Evolutionary conservation across 2,797 vertebrate genomes (phyloP).

Genomic region (Falco concolor): DNA sequence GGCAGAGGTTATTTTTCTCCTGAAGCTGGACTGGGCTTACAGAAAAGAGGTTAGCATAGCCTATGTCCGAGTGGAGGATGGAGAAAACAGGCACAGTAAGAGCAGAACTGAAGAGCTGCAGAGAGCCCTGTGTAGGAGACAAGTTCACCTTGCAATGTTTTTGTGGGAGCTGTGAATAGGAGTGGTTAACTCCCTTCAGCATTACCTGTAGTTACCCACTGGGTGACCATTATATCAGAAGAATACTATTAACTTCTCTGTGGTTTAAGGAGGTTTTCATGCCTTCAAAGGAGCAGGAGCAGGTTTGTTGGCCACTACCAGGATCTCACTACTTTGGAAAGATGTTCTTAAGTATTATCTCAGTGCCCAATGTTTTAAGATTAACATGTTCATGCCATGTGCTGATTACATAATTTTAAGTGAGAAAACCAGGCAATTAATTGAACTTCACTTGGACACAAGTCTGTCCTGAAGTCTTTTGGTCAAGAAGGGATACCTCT

Average conservation of each 20-base stretch:
- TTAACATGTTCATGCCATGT: rapidly evolving
- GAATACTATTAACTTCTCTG: background rate
- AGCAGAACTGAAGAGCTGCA: background rate
- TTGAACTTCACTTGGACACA: background rate
- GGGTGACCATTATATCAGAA: background rate
- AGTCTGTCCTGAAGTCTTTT: background rate
- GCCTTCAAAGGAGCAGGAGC: background rate
- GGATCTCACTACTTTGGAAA: background rate
- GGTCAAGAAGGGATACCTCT: background rate
- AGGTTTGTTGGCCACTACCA: background rate
- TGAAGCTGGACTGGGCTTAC: background rate
- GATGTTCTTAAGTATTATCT: background rate
- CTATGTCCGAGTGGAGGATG: background rate
- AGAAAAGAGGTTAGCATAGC: background rate
- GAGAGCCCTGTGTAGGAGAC: background rate
- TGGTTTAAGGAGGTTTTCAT: background rate
- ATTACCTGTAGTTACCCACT: background rate
- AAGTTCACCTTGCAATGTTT: background rate
- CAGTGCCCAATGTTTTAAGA: background rate
- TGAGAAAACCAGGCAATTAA: background rate
- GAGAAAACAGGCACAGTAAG: background rate
- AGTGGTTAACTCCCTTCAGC: background rate
- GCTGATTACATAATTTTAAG: background rate
- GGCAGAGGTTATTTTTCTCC: background rate
- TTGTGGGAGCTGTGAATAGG: background rate